phyloP scores from a whole-genome alignment of 2,797 vertebrate genomes.

The Huso huso region DNA sequence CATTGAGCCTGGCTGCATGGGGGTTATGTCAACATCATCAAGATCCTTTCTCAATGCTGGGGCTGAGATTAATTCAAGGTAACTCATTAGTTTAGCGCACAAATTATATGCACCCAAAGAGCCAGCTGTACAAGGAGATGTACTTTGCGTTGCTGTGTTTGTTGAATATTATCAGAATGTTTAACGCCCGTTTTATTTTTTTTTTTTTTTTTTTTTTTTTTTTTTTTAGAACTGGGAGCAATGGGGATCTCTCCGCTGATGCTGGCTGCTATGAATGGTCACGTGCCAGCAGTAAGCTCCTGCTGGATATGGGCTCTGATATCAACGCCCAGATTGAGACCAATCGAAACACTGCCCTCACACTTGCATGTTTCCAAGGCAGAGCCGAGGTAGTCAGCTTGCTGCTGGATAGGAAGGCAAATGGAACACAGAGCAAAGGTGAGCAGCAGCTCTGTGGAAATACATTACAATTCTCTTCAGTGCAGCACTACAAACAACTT shows the following conservation, averaged over 20 bases:
- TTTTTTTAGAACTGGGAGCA: conserved; percentile 82
- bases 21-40: conserved; percentile 98
- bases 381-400: conserved; percentile 95
- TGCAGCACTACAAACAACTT: neutral
- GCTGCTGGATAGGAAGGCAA: conserved; percentile 93
- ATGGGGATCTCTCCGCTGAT: conserved; percentile 97
- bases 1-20: conserved; percentile 94
- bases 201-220: conserved; percentile 20
- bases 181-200: neutral
- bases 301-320: conserved; percentile 97
- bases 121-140: no score
- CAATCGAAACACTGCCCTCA: conserved; percentile 95
- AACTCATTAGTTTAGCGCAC: neutral
- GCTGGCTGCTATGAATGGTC: conserved; percentile 98
- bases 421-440: conserved; percentile 96
- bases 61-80: conserved; percentile 98
- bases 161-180: no score
- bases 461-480: no score
- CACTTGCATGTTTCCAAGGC: conserved; percentile 94
- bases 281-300: conserved; percentile 89
- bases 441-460: conserved; percentile 16
- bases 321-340: conserved; percentile 98
- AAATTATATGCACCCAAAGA: neutral
- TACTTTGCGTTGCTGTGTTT: no score
- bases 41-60: conserved; percentile 97